phyloP scores from a whole-genome alignment of 2,113 vertebrate species.

The Ondatra zibethicus region DNA sequence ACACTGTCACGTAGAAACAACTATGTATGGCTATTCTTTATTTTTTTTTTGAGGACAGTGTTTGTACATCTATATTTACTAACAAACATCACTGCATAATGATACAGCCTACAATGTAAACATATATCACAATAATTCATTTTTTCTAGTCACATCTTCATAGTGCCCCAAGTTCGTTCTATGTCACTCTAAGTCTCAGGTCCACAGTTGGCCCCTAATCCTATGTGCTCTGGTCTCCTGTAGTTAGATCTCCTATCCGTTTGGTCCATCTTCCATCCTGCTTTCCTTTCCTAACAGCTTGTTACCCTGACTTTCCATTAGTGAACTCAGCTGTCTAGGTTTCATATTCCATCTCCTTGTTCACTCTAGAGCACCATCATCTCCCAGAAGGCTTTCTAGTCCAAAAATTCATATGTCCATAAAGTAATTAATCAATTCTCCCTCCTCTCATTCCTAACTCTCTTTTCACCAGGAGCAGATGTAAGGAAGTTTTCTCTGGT shows the following conservation, averaged over 20 bases:
- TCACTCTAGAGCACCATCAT: not conserved
- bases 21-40: not conserved
- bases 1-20: slow-evolving; percentile 29
- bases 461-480: slow-evolving; percentile 8
- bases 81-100: not conserved
- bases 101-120: not conserved
- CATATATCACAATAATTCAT: not conserved
- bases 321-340: not conserved
- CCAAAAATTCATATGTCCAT: not conserved
- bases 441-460: not conserved
- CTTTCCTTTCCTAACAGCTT: not conserved
- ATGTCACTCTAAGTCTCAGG: not conserved
- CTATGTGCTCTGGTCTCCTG: not conserved
- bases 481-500: not conserved
- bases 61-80: not conserved
- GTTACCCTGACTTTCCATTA: not conserved
- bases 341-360: not conserved
- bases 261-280: not conserved
- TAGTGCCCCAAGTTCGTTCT: not conserved
- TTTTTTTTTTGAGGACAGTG: not conserved
- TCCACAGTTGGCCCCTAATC: not conserved
- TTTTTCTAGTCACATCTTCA: not conserved
- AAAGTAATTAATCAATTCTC: slow-evolving; percentile 9
- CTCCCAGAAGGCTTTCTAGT: not conserved
- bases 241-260: not conserved